Conservation (phyloP, 2,113 vertebrate genomes). For the Colaptes auratus region DNA sequence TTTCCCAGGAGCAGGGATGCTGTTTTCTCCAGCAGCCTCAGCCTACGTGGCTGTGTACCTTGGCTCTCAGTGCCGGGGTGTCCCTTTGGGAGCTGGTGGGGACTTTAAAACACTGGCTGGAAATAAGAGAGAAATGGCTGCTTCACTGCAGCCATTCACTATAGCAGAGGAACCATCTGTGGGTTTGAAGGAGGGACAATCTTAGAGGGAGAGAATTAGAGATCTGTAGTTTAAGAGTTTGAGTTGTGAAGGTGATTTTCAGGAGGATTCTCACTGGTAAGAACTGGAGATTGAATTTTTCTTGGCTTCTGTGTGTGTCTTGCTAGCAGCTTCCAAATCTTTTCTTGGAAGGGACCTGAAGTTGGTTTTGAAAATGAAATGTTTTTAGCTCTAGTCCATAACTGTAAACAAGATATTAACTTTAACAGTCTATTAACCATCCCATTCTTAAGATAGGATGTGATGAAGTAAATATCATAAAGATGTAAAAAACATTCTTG, state of each 20-base stretch:
- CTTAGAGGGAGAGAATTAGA: not conserved
- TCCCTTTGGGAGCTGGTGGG: not conserved
- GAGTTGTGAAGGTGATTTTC: not conserved
- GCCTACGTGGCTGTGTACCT: rapidly evolving
- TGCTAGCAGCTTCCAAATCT: not conserved
- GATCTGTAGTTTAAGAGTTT: too few species aligned
- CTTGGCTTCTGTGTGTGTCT: not conserved
- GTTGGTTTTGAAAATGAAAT: not conserved
- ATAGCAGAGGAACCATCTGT: not conserved
- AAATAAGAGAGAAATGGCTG: not conserved
- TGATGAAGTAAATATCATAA: too few species aligned
- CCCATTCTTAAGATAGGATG: not conserved
- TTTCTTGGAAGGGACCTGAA: not conserved
- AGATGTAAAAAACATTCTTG: too few species aligned
- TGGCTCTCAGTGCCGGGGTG: not conserved
- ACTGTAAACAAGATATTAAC: not conserved
- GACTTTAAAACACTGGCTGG: not conserved
- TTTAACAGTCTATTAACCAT: too few species aligned
- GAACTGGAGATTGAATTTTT: not conserved
- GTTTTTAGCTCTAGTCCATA: not conserved
- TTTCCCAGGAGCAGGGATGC: not conserved
- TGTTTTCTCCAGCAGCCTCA: not conserved
- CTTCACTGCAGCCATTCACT: not conserved
- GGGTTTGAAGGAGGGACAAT: not conserved
- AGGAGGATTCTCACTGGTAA: rapidly evolving